A percentile compares a stretch with the other conserved stretches of the same genome.
These are phyloP conservation scores for Willowsia nigromaculata DNA, from an alignment of 2,888 invertebrate species.

Conservation along the genomic window DNA sequence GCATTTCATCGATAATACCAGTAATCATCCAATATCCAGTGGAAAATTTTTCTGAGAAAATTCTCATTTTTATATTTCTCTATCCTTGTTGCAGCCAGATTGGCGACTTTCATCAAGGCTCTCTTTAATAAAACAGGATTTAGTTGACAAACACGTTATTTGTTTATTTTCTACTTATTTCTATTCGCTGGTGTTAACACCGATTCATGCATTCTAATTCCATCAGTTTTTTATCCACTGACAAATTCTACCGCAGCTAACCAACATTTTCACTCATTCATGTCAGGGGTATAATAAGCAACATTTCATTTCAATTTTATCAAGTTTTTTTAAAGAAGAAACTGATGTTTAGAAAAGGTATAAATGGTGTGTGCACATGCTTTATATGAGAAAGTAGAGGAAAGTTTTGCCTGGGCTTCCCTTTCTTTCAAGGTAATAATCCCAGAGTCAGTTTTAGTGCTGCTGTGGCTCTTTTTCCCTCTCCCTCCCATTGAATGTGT, in stretches of 20 bases:
- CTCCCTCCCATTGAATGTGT: slow-evolving; percentile 14
- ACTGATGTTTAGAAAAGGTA: too few relatives aligned
- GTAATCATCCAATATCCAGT: too few relatives aligned
- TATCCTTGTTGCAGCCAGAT: too few relatives aligned
- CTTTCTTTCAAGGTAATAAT: slow-evolving; percentile 51
- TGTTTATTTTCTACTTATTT: slow-evolving; percentile 10
- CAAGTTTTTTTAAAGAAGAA: slow-evolving; percentile 38
- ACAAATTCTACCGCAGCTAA: neutral
- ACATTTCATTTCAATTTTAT: slow-evolving; percentile 68
- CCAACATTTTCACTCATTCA: neutral
- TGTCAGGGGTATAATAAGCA: slow-evolving; percentile 10
- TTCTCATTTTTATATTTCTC: too few relatives aligned
- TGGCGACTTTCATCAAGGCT: neutral
- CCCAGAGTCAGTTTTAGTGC: slow-evolving; percentile 51
- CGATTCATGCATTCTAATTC: slow-evolving; percentile 28
- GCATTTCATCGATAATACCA: too few relatives aligned
- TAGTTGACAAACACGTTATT: neutral
- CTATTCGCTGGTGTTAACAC: neutral
- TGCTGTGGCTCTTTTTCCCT: neutral
- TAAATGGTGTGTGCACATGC: too few relatives aligned
- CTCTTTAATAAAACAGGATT: neutral
- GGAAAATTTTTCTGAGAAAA: too few relatives aligned
- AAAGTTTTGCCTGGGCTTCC: slow-evolving; percentile 3
- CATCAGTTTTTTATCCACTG: neutral
- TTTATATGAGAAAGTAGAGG: too few relatives aligned